These are phyloP conservation scores for Drosophila lacteicornis DNA, from an alignment of 1,140 invertebrate species.

Conservation along the genomic window DNA sequence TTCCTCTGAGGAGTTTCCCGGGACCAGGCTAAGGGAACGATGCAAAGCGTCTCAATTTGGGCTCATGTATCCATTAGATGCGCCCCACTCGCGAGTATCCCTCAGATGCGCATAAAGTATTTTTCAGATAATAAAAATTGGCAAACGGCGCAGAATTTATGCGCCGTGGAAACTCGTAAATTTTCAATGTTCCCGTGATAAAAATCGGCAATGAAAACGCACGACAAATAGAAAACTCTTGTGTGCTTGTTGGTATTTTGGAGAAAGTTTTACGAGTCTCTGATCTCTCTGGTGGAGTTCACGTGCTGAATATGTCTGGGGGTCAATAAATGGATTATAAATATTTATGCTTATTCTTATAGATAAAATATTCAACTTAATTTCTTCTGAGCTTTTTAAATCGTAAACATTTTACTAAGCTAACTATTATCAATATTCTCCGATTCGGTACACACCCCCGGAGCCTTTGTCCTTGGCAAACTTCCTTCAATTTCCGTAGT, in stretches of 20 bases:
- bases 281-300: constrained; percentile 13
- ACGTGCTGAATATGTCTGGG: constrained; percentile 2
- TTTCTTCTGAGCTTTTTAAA: neutral
- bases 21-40: neutral
- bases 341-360: constrained; percentile 24
- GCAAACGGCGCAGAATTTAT: constrained; percentile 59
- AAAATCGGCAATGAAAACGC: constrained; percentile 57
- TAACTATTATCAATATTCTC: neutral
- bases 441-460: neutral
- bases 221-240: constrained; percentile 50
- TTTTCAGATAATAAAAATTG: constrained; percentile 75
- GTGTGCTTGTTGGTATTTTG: constrained; percentile 9
- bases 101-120: constrained; percentile 52
- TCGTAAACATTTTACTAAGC: neutral
- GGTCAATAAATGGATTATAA: constrained; percentile 33
- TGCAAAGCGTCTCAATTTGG: constrained; percentile 62
- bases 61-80: constrained; percentile 52
- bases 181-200: constrained; percentile 64
- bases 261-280: constrained; percentile 35
- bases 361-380: neutral
- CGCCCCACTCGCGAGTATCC: constrained; percentile 13
- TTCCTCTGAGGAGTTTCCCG: constrained; percentile 4
- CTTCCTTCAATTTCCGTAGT: constrained; percentile 30
- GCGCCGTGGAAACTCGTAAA: constrained; percentile 62
- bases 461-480: neutral